Evolutionary conservation across 2,113 vertebrate species (phyloP).

Genomic region (Etia nguti): DNA sequence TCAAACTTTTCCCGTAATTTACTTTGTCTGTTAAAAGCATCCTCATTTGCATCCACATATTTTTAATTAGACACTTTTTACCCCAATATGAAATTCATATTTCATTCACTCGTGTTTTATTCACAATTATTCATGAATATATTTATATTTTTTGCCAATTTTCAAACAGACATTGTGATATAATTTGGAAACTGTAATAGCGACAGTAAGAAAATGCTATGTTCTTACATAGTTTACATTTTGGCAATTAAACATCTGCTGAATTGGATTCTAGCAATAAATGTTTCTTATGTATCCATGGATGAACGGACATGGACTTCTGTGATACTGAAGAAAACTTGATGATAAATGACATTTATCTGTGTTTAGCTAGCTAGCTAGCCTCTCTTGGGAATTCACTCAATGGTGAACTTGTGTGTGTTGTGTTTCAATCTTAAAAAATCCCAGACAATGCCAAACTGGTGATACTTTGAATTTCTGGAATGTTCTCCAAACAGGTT

Average conservation of each 20-base stretch:
- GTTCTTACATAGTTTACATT: not conserved
- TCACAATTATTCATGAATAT: not conserved
- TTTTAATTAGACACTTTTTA: not conserved
- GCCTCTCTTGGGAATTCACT: not conserved
- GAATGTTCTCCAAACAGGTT: not conserved
- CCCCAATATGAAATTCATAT: not conserved
- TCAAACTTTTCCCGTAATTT: not conserved
- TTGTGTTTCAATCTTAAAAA: not conserved
- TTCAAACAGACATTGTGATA: not conserved
- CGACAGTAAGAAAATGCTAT: not conserved
- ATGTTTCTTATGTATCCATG: not conserved
- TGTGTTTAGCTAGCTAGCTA: not conserved
- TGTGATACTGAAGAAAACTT: not conserved
- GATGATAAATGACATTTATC: not conserved
- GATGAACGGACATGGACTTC: not conserved
- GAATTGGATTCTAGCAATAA: not conserved
- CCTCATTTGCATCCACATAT: not conserved
- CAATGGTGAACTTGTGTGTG: not conserved
- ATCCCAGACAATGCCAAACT: not conserved
- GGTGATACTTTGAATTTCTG: not conserved
- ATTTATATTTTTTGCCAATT: not conserved
- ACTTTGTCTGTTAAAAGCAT: not conserved
- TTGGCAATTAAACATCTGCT: not conserved
- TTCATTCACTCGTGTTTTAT: not conserved
- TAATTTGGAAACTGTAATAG: not conserved